Base-by-base conservation (phyloP, 2,113 vertebrate genomes). In the Hystrix cristata region DNA sequence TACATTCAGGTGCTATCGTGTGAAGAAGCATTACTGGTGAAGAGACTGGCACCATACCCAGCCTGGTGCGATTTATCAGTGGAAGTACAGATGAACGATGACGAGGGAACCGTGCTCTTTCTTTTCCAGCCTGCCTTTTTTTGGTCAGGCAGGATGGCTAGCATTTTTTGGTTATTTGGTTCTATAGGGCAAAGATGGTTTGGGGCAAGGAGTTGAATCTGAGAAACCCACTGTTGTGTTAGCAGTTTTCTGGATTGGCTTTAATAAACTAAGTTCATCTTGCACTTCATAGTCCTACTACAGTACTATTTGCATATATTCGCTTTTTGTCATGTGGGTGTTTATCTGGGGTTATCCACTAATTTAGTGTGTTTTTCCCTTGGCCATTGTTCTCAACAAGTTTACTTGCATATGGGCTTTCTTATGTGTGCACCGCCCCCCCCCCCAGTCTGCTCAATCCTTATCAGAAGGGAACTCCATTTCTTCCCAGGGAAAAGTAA, bases 381-480 rank as follows among this genome's bases (percentile, higher is more conserved):
- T 85, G 51, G 62, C 91, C 57, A 46, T 55, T 62, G 3, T 62
- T 95, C 13, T 69, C 43, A 21, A 71, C 67, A 53, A n/a, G 15
- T 91, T 15, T 76, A 25, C 29, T 85, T 91, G 34, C 27, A 31
- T 86, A 7, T 94, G 60, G 59, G n/a, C 19, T 87, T 84, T 51
- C 67, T 51, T 55, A 10, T 2, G 3, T 38, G 38, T 16, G 18
- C 34, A n/a, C 71, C 8, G 59, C 21, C 23, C 71, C 57, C 7
- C 67, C 29, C 11, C 60, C 48, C 29, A 94, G 9, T 83, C 57
- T 46, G 93, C 29, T 74, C 95, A 72, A 91, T 94, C 34, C 67
- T 94, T 78, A 92, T 62, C 64, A 78, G 93, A 87, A 96, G 71
- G 69, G 83, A 94, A 87, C 84, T 90, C 84, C 53, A 43, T 92